Evolutionary conservation across 37 sponge, comb jelly and placozoan genomes (phyloP).

Genomic region (Halichondria panicea): DNA sequence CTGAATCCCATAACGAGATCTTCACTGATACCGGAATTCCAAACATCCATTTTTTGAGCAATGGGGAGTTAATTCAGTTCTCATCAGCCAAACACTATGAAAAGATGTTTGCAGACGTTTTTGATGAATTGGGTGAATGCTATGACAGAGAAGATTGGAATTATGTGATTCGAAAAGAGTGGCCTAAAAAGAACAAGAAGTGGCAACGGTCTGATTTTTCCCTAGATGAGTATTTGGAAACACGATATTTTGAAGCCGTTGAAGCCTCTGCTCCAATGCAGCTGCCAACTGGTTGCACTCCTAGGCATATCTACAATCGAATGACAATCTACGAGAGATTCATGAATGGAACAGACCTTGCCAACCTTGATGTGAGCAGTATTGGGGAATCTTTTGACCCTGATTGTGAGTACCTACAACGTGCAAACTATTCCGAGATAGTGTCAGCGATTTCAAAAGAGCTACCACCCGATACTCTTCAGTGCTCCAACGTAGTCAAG

Average conservation of each 20-base stretch:
- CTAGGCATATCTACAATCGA: conserved; percentile 4
- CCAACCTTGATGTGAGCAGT: too few species aligned
- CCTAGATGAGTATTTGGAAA: too few species aligned
- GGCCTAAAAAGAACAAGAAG: too few species aligned
- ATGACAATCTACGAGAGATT: conserved; percentile 12
- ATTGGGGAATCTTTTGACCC: background rate
- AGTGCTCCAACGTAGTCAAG: conserved; percentile 15
- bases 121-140: conserved; percentile 6
- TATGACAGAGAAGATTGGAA: conserved; percentile 17
- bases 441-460: background rate
- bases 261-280: background rate
- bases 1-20: too few species aligned
- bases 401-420: background rate
- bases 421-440: conserved; percentile 2
- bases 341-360: too few species aligned
- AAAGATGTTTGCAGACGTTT: conserved; percentile 10
- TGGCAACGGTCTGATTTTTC: too few species aligned
- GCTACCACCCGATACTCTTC: conserved; percentile 9
- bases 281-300: background rate
- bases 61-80: conserved; percentile 16
- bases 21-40: background rate
- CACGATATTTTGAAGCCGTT: background rate
- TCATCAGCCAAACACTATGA: conserved; percentile 3
- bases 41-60: conserved; percentile 6
- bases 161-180: background rate